These are phyloP conservation scores for Otolemur crassicaudatus DNA, from an alignment of 2,797 vertebrate species.

Conservation along the genomic window DNA sequence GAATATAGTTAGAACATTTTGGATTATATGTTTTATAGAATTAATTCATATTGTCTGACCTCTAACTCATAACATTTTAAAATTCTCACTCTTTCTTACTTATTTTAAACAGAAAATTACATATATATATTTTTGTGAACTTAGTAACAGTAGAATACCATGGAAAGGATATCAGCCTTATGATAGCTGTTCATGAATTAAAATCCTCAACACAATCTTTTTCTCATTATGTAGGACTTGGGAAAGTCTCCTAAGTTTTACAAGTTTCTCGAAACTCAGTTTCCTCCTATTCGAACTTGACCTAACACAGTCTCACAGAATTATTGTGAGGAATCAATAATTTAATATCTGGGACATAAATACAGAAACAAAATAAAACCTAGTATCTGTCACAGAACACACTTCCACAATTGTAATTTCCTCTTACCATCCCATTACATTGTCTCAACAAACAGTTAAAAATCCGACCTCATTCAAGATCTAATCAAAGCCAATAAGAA, in stretches of 20 bases:
- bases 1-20: neutral
- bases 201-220: neutral
- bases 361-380: neutral
- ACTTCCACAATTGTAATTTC: neutral
- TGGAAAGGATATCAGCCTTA: neutral
- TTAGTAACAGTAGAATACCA: neutral
- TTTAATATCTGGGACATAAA: neutral
- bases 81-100: neutral
- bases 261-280: neutral
- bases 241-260: neutral
- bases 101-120: conserved; percentile 9
- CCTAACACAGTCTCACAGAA: neutral
- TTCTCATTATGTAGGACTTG: neutral
- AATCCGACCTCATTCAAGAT: neutral
- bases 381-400: neutral
- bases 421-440: neutral
- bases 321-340: neutral
- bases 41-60: neutral
- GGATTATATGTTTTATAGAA: neutral
- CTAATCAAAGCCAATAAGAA: neutral
- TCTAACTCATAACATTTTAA: neutral
- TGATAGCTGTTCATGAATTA: neutral
- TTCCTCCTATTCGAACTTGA: neutral
- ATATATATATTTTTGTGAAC: neutral
- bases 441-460: neutral